phyloP scores from a whole-genome alignment of 2,888 invertebrate genomes.

The Nipponacmea schrenckii region DNA sequence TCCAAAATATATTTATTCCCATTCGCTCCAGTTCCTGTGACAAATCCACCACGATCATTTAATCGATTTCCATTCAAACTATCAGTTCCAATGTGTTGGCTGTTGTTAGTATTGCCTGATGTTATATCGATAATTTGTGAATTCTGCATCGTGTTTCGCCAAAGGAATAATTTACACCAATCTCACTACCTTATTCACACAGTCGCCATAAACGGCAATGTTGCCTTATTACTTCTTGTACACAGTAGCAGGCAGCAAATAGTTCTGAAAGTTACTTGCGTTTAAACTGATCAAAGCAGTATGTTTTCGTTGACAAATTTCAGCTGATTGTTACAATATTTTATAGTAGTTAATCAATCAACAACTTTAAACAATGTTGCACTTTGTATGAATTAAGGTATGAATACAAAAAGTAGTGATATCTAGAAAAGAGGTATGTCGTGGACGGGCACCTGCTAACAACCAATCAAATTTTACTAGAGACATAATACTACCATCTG shows the following conservation, averaged over 20 bases:
- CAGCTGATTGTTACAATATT: too few relatives aligned
- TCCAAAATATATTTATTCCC: constrained; percentile 51
- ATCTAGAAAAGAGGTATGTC: not conserved
- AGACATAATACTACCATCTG: not conserved
- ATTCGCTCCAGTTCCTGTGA: constrained; percentile 25
- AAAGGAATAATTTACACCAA: constrained; percentile 43
- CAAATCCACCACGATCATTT: constrained; percentile 36
- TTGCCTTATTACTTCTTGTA: constrained; percentile 11
- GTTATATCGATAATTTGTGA: constrained; percentile 24
- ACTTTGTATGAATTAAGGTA: too few relatives aligned
- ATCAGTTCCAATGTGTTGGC: constrained; percentile 33
- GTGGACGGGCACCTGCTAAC: constrained; percentile 2
- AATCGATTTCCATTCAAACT: constrained; percentile 45
- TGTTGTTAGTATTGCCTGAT: constrained; percentile 19
- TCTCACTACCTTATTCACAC: constrained; percentile 37
- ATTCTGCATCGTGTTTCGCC: constrained; percentile 30
- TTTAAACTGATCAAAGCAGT: too few relatives aligned
- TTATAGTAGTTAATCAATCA: too few relatives aligned
- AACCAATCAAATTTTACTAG: not conserved
- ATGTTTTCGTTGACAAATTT: too few relatives aligned
- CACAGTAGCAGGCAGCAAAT: constrained; percentile 21
- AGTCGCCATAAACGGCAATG: constrained; percentile 41
- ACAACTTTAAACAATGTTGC: too few relatives aligned
- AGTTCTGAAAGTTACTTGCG: constrained; percentile 17
- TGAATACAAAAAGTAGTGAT: constrained; percentile 9